A percentile compares a stretch with the other conserved stretches of the same genome.
These are phyloP conservation scores for Polypedilum vanderplanki DNA, from an alignment of 1,140 invertebrate genomes.

Conservation along the genomic window DNA sequence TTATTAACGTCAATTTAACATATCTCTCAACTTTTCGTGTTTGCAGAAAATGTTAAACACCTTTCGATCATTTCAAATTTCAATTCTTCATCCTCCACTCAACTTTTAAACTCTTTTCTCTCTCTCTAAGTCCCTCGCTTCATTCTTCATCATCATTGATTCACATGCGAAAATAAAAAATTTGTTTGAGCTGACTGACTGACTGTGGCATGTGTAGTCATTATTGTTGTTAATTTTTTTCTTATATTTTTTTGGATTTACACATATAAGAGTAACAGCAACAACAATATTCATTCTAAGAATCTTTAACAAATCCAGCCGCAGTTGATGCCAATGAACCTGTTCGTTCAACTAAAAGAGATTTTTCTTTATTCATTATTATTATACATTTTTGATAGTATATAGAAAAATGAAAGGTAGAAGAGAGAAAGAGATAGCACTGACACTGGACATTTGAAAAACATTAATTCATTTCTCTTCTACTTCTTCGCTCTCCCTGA, in stretches of 20 bases:
- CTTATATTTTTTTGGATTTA: neutral
- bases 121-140: neutral
- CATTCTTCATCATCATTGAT: constrained; percentile 5
- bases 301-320: neutral
- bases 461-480: no score
- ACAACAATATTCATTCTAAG: neutral
- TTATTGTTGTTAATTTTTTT: constrained; percentile 13
- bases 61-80: neutral
- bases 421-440: neutral
- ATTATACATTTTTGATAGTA: neutral
- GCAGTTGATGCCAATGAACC: neutral
- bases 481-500: no score
- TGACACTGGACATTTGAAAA: no score
- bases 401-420: neutral
- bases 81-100: constrained; percentile 9
- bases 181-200: neutral
- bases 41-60: constrained; percentile 13
- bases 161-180: neutral
- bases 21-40: neutral
- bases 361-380: neutral
- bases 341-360: neutral
- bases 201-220: neutral
- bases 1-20: constrained; percentile 10
- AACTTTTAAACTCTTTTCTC: neutral
- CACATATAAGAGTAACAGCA: neutral